Percentiles rank a stretch among this genome's conserved stretches.
phyloP scores from a whole-genome alignment of 2,888 invertebrate genomes.

The Phyllotreta cruciferae region DNA sequence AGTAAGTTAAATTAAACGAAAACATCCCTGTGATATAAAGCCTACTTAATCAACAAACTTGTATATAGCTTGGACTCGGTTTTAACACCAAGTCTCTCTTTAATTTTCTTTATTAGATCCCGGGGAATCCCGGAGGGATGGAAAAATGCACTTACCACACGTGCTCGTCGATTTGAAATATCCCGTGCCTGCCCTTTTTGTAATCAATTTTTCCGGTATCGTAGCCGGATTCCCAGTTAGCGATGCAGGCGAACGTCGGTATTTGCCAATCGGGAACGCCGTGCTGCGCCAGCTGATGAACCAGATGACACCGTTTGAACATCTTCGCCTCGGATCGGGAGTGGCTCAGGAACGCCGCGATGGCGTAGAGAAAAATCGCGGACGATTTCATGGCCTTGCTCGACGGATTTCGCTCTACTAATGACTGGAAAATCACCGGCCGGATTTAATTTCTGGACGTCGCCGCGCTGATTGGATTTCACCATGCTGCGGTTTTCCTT shows the following conservation, averaged over 20 bases:
- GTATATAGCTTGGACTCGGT: too few species aligned
- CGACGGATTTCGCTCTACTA: too few species aligned
- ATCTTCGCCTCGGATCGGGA: slow-evolving; percentile 24
- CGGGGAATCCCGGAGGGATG: too few species aligned
- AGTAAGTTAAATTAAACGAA: too few species aligned
- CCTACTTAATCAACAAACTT: too few species aligned
- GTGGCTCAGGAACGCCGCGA: not conserved
- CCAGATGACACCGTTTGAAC: slow-evolving; percentile 30
- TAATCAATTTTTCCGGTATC: slow-evolving; percentile 30
- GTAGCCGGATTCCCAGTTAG: slow-evolving; percentile 31
- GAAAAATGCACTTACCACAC: slow-evolving; percentile 29
- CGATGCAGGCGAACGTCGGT: slow-evolving; percentile 34
- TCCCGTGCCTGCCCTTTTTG: slow-evolving; percentile 30
- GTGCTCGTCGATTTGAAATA: slow-evolving; percentile 31
- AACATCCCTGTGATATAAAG: too few species aligned
- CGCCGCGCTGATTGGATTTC: too few species aligned
- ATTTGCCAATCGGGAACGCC: slow-evolving; percentile 34
- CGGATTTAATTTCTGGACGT: too few species aligned
- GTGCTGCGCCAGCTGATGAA: slow-evolving; percentile 25
- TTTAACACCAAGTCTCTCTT: too few species aligned
- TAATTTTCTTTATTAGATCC: too few species aligned
- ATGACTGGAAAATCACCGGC: too few species aligned
- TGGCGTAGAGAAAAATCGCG: slow-evolving; percentile 3
- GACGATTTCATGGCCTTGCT: not conserved
- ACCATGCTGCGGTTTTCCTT: too few species aligned